A percentile compares a stretch with the other conserved stretches of the same genome.
These are phyloP conservation scores for Eudemis profundana DNA, from an alignment of 2,888 invertebrate genomes.

Conservation along the genomic window DNA sequence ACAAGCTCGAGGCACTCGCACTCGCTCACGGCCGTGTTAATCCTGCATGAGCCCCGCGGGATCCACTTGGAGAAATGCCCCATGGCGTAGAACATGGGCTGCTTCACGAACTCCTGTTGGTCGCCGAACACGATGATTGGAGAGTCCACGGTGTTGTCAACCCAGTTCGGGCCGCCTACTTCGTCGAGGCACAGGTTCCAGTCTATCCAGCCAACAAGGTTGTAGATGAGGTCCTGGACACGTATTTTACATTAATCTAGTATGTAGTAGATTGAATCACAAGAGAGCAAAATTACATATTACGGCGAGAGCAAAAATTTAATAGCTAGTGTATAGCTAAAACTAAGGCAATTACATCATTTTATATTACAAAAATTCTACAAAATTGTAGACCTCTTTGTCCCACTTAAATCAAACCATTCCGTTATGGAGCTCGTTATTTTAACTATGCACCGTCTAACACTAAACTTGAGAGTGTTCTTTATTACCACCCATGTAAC, in stretches of 20 bases:
- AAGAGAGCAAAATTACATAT: too few relatives aligned
- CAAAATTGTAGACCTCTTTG: too few relatives aligned
- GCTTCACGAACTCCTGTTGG: slow-evolving; percentile 91
- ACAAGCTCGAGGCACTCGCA: slow-evolving; percentile 13
- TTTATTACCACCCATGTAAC: too few relatives aligned
- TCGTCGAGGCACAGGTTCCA: slow-evolving; percentile 93
- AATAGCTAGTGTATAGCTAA: too few relatives aligned
- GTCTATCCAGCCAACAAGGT: slow-evolving; percentile 92
- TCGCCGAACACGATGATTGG: slow-evolving; percentile 85
- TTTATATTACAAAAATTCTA: too few relatives aligned
- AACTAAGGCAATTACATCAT: too few relatives aligned
- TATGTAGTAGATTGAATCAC: too few relatives aligned
- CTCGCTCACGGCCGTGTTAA: slow-evolving; percentile 51
- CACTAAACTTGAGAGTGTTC: too few relatives aligned
- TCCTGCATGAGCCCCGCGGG: slow-evolving; percentile 82
- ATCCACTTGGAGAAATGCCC: slow-evolving; percentile 93
- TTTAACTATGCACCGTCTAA: too few relatives aligned
- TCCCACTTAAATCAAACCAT: too few relatives aligned
- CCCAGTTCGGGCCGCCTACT: slow-evolving; percentile 92
- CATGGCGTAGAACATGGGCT: slow-evolving; percentile 95
- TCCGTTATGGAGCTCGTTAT: too few relatives aligned
- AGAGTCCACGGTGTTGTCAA: slow-evolving; percentile 90
- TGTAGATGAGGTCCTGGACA: slow-evolving; percentile 87
- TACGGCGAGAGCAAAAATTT: too few relatives aligned
- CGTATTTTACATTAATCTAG: background rate